Percentiles rank a stretch among this genome's conserved stretches.
These are phyloP conservation scores for Gortyna flavago DNA, from an alignment of 2,888 invertebrate species.

Conservation along the genomic window DNA sequence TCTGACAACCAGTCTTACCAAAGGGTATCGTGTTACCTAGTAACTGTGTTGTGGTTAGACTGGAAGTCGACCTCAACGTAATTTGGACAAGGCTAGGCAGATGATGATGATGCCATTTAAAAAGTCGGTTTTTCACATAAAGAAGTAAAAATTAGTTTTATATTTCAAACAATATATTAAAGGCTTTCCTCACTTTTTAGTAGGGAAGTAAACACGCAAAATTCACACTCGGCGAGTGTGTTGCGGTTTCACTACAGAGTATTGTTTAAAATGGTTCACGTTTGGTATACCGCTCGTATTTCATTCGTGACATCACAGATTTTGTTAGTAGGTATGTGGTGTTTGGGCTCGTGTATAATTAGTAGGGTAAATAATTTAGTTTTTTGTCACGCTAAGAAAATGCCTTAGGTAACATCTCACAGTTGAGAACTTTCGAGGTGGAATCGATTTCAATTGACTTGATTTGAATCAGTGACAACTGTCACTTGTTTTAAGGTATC, in stretches of 20 bases:
- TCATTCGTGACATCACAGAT: slow-evolving; percentile 2
- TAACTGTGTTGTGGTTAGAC: not conserved
- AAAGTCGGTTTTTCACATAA: not conserved
- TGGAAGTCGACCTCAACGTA: no score
- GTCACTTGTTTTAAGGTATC: not conserved
- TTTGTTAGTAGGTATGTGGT: not conserved
- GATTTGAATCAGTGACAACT: not conserved
- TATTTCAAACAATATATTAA: slow-evolving; percentile 1
- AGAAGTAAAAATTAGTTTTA: not conserved
- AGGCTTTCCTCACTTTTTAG: slow-evolving; percentile 10
- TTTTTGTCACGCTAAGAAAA: not conserved
- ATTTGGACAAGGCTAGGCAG: not conserved
- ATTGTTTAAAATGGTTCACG: slow-evolving; percentile 44
- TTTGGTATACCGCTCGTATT: slow-evolving; percentile 19
- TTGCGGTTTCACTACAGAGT: slow-evolving; percentile 45
- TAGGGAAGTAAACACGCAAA: slow-evolving; percentile 45
- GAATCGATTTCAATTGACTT: not conserved
- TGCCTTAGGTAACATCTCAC: not conserved
- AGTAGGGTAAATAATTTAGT: not conserved
- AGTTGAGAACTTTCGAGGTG: not conserved
- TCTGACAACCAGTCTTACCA: no score
- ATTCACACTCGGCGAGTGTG: slow-evolving; percentile 43
- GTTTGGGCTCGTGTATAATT: not conserved
- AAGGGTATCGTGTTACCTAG: not conserved
- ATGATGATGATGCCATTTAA: not conserved